Conservation (phyloP, 2,113 vertebrate species). For the Onychostruthus taczanowskii region DNA sequence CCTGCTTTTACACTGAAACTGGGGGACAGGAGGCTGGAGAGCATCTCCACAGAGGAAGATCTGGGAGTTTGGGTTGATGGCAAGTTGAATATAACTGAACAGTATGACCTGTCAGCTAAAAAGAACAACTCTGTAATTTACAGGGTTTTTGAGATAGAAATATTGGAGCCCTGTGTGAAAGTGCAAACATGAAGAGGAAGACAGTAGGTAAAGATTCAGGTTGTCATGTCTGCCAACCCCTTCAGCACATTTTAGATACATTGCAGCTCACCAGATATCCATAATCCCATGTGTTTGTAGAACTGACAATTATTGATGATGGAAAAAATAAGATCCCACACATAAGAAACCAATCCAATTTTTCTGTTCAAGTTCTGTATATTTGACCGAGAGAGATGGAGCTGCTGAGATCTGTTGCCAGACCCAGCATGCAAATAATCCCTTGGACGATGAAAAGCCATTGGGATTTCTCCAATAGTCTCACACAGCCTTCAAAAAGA, state of each 20-base stretch:
- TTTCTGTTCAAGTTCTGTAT: neutral
- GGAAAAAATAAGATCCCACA: neutral
- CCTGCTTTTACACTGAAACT: neutral
- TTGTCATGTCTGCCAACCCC: neutral
- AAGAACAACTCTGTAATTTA: neutral
- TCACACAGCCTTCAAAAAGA: constrained; percentile 9
- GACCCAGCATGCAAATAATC: constrained; percentile 66
- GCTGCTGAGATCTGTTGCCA: neutral
- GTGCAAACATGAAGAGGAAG: neutral
- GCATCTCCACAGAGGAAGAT: neutral
- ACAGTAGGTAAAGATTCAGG: neutral
- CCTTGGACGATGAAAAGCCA: neutral
- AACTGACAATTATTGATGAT: neutral
- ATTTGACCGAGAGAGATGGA: neutral
- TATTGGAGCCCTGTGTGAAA: neutral
- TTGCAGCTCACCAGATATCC: neutral
- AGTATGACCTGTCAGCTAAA: neutral
- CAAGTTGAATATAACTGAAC: neutral
- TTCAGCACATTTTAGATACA: neutral
- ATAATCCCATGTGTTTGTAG: neutral
- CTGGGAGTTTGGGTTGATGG: neutral
- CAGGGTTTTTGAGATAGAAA: neutral
- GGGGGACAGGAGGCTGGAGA: neutral
- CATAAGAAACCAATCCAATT: neutral
- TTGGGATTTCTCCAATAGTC: constrained; percentile 28